These are phyloP conservation scores for Athene cunicularia DNA, from an alignment of 2,113 vertebrate genomes.

Conservation along the genomic window DNA sequence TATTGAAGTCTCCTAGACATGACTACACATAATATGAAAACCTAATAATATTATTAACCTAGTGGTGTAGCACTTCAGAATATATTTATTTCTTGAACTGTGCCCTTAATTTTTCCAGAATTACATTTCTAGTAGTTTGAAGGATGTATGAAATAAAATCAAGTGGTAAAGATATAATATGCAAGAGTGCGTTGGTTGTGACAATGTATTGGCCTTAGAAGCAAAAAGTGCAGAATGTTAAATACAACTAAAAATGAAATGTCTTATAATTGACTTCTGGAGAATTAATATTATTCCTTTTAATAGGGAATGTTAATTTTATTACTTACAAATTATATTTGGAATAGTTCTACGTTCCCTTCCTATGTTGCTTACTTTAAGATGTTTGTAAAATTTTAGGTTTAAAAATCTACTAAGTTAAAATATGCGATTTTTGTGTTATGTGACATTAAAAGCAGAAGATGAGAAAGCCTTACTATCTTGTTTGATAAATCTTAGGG, in stretches of 20 bases:
- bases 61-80: background rate
- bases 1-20: background rate
- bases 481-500: background rate
- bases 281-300: background rate
- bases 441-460: background rate
- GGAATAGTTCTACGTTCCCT: background rate
- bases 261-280: background rate
- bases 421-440: background rate
- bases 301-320: background rate
- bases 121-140: background rate
- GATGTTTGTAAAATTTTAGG: background rate
- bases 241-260: background rate
- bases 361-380: background rate
- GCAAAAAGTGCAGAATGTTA: background rate
- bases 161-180: background rate
- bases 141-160: background rate
- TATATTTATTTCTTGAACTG: background rate
- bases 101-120: background rate
- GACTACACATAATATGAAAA: background rate
- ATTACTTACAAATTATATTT: background rate
- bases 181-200: background rate
- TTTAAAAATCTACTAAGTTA: background rate
- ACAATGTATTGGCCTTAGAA: background rate
- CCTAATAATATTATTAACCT: background rate
- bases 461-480: background rate